Conservation (phyloP, 1,140 invertebrate genomes). For the Oreohelix idahoensis region DNA sequence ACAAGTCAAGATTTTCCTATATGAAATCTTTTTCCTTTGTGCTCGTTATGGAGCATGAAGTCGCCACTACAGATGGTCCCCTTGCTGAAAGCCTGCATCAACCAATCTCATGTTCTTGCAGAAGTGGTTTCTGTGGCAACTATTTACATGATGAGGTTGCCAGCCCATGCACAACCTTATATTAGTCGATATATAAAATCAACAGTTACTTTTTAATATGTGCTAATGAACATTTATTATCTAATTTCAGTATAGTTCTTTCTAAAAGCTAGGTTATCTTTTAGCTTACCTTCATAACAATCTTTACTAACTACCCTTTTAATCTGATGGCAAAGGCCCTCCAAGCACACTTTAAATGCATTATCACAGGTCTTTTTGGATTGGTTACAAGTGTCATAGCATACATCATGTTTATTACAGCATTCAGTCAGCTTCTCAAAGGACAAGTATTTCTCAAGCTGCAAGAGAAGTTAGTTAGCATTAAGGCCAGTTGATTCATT, state of each 20-base stretch:
- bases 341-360: conserved; percentile 88
- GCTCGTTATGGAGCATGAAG: too few species aligned
- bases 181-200: not conserved
- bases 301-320: conserved; percentile 46
- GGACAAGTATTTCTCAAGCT: conserved; percentile 85
- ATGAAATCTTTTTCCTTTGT: too few species aligned
- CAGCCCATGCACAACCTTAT: not conserved
- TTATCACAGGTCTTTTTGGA: conserved; percentile 90
- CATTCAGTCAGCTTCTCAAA: conserved; percentile 83
- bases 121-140: too few species aligned
- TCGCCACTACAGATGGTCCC: too few species aligned
- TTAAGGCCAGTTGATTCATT: too few species aligned
- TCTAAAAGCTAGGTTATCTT: not conserved
- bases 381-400: conserved; percentile 90
- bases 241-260: not conserved
- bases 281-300: conserved; percentile 39
- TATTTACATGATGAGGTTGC: not conserved
- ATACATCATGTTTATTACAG: conserved; percentile 89
- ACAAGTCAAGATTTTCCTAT: too few species aligned
- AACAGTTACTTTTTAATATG: not conserved
- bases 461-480: conserved; percentile 40
- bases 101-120: too few species aligned
- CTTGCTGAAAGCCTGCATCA: too few species aligned
- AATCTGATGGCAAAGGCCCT: conserved; percentile 82
- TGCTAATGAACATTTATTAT: not conserved